Evolutionary conservation across 53 echinoderm and acorn worm genomes (phyloP).

Genomic region (Echinarachnius parma): DNA sequence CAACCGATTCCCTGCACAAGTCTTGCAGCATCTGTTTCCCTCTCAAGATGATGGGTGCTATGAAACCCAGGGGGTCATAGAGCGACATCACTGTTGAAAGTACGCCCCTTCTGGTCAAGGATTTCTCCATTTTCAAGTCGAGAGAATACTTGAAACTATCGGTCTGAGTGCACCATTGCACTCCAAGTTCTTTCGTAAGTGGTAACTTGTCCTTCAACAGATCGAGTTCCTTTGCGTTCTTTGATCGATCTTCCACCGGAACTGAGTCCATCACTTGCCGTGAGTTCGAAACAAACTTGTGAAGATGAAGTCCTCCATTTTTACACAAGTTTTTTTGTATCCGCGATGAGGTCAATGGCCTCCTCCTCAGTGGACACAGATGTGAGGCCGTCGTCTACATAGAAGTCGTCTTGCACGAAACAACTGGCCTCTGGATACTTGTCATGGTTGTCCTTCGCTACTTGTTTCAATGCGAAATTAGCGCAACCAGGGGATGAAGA

Average conservation of each 20-base stretch:
- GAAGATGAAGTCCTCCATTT: slow-evolving; percentile 50
- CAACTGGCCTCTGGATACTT: slow-evolving; percentile 38
- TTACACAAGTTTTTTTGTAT: slow-evolving; percentile 28
- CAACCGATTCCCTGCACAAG: slow-evolving; percentile 48
- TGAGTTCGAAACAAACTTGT: slow-evolving; percentile 60
- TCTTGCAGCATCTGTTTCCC: slow-evolving; percentile 71
- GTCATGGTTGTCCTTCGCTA: slow-evolving; percentile 21
- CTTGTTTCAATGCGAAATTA: slow-evolving; percentile 49
- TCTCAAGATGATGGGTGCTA: slow-evolving; percentile 63
- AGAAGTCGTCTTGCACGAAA: slow-evolving; percentile 45
- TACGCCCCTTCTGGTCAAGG: slow-evolving; percentile 57
- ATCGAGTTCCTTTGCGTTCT: slow-evolving; percentile 37
- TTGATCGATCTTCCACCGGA: slow-evolving; percentile 27
- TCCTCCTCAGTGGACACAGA: slow-evolving; percentile 34
- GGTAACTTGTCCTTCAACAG: slow-evolving; percentile 32
- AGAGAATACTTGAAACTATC: no score
- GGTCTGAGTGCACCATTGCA: slow-evolving; percentile 50
- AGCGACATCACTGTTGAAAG: slow-evolving; percentile 61
- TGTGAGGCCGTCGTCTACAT: slow-evolving; percentile 65
- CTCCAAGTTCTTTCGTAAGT: slow-evolving; percentile 38
- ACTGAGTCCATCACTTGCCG: slow-evolving; percentile 47
- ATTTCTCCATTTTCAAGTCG: no score
- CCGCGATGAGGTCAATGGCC: slow-evolving; percentile 48
- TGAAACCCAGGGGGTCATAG: slow-evolving; percentile 69
- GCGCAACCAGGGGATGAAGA: slow-evolving; percentile 55